Base-by-base conservation (phyloP, 1,140 invertebrate genomes). In the Lepidurus packardi region DNA sequence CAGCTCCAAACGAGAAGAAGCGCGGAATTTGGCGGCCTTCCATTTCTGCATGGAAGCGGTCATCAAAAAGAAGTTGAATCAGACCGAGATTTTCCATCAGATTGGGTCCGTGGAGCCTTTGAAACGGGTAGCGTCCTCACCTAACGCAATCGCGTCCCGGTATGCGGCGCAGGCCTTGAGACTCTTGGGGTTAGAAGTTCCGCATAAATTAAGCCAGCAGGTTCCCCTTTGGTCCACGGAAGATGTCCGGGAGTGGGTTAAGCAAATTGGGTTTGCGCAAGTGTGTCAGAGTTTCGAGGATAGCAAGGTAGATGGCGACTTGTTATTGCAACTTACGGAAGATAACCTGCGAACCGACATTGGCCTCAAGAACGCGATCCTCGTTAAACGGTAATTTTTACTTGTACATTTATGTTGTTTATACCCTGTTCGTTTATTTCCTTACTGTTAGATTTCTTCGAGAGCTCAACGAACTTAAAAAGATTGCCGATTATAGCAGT, bases 31-130 rank as follows among this genome's bases (percentile, higher is more conserved):
- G 77, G 97, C 98, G 0, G 96, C 97, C 42, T 99, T 99, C 85
- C 98, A 99, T 84, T 99, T 99, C 84, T 98, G 96, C 82, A 98
- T 99, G 95, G 98, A 99, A 85, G 97, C 98, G 3, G 94, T 94
- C 11, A 99, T 99, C 47, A 99, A 99, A 83, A 93, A 97, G 82
- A 92, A 95, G 85, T 94, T 95, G 13, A 76, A 80, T 21, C 65
- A 76, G 16, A 96, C 97, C 80, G 92, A 95, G 84, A 93, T 98
- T 82, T 98, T 99, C 83, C 88, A 91, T 77, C 95, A 97, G 84
- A 98, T 99, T 80, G 94, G 94, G 75, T 97, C 96, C 1, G 93
- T 99, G 75, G 94, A 98, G 81, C 93, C 96, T 0, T 87, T 99
- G 79, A 98, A 98, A 84, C 95, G 94, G 82, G 94, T 98, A 0